These are phyloP conservation scores for Zalophus californianus DNA, from an alignment of 2,797 vertebrate genomes.

Conservation along the genomic window DNA sequence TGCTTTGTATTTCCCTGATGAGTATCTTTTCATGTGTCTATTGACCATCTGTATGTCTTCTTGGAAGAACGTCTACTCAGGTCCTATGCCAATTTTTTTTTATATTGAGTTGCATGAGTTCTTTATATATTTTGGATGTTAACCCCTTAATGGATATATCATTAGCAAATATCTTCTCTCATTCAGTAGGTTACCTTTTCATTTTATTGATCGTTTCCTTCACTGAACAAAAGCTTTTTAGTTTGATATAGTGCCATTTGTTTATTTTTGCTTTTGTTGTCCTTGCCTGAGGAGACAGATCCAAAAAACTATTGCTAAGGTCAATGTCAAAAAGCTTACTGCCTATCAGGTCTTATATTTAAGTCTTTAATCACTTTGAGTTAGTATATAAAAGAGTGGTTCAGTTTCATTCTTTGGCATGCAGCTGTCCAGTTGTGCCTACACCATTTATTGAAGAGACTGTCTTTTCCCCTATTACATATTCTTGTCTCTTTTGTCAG, in stretches of 20 bases:
- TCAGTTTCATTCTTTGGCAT: neutral
- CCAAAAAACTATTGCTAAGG: neutral
- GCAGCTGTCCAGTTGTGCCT: neutral
- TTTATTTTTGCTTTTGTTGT: neutral
- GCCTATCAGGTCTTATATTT: neutral
- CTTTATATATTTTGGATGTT: neutral
- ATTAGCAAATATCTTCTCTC: neutral
- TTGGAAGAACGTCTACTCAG: neutral
- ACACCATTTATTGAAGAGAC: neutral
- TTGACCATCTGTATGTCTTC: neutral
- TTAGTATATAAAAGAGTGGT: neutral
- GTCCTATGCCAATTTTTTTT: neutral
- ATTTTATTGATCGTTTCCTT: neutral
- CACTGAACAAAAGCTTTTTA: neutral
- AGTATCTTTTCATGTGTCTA: neutral
- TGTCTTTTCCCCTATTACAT: neutral
- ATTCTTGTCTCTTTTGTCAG: neutral
- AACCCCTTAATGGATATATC: neutral
- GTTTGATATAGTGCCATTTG: neutral
- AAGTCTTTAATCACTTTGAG: neutral
- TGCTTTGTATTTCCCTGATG: neutral
- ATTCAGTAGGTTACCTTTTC: neutral
- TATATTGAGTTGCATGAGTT: neutral
- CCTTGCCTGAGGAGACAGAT: neutral
- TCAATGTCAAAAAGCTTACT: neutral